A percentile compares a stretch with the other conserved stretches of the same genome.
Evolutionary conservation across 2,797 vertebrate species (phyloP).

Genomic region (Hafferia zeledoni): DNA sequence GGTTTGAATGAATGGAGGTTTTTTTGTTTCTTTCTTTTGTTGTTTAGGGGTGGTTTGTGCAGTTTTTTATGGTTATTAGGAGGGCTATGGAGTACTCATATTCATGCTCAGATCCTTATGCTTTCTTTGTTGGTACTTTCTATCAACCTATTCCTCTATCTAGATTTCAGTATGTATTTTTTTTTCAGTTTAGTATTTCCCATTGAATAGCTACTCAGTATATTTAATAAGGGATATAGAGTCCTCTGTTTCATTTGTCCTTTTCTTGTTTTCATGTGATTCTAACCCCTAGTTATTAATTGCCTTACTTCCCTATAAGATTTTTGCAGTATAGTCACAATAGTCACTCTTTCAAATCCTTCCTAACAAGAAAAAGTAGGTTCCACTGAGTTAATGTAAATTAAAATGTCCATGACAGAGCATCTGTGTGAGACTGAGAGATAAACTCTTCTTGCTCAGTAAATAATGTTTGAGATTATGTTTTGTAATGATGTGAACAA

Average conservation of each 20-base stretch:
- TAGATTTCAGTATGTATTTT: background rate
- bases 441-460: background rate
- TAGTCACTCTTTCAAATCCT: background rate
- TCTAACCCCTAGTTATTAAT: background rate
- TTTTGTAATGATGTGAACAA: background rate
- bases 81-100: background rate
- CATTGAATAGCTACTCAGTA: background rate
- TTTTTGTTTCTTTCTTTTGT: background rate
- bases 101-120: background rate
- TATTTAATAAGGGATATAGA: background rate
- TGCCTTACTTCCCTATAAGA: background rate
- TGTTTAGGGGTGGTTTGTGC: accelerated
- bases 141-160: background rate
- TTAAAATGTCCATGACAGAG: background rate
- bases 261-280: background rate
- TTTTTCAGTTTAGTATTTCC: background rate
- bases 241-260: background rate
- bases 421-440: background rate
- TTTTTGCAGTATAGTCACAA: background rate
- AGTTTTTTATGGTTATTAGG: background rate
- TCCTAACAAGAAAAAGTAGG: background rate
- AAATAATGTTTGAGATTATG: background rate
- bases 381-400: background rate
- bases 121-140: background rate
- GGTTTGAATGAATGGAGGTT: accelerated